A percentile compares a stretch with the other conserved stretches of the same genome.
These are phyloP conservation scores for Corythornis cristatus DNA, from an alignment of 2,113 vertebrate species.

Conservation along the genomic window DNA sequence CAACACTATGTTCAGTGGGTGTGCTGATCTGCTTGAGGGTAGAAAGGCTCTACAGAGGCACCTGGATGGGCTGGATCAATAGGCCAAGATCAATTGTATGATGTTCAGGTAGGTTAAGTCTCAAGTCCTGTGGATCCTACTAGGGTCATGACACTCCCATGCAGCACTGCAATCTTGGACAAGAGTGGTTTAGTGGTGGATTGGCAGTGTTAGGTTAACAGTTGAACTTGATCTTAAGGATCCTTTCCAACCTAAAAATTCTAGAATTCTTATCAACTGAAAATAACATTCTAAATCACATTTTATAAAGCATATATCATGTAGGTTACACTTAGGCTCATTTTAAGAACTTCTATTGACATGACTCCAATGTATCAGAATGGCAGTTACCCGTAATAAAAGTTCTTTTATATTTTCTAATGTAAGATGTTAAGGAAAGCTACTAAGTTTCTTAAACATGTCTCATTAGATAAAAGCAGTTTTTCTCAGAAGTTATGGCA, in stretches of 20 bases:
- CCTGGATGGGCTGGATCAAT: accelerated
- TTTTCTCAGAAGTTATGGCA: neutral
- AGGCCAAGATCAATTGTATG: accelerated
- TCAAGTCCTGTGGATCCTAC: accelerated
- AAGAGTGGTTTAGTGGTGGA: neutral
- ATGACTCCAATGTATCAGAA: neutral
- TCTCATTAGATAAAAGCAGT: neutral
- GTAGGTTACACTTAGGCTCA: neutral
- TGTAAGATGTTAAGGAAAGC: neutral
- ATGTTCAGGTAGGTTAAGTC: neutral
- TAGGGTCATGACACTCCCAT: neutral
- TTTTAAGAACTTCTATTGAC: conserved; percentile 4
- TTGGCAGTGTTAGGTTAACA: neutral
- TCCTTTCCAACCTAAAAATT: neutral
- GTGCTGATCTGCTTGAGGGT: neutral
- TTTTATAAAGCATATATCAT: neutral
- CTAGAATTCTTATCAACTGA: neutral
- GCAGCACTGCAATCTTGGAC: accelerated
- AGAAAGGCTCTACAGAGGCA: neutral
- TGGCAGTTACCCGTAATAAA: neutral
- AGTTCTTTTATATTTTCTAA: neutral
- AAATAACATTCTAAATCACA: conserved; percentile 31
- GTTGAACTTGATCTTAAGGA: neutral
- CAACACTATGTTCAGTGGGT: accelerated
- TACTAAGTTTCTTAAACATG: neutral